Evolutionary conservation across 2,888 invertebrate genomes (phyloP).

Genomic region (Argyresthia albistria): DNA sequence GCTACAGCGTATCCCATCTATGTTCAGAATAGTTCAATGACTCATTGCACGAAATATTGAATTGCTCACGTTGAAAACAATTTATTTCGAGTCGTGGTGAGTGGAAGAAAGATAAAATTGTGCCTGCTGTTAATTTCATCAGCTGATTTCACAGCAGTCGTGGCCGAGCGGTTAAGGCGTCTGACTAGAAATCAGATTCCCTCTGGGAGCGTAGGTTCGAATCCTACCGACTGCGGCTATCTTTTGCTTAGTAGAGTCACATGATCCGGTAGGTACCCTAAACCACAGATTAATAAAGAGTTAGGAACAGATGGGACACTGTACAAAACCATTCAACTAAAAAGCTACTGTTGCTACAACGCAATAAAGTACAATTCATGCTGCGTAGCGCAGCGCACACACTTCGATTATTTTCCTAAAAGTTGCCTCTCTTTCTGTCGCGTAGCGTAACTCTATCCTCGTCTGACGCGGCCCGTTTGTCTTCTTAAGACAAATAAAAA

Average conservation of each 20-base stretch:
- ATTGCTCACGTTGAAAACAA: background rate
- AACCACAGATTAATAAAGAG: no score
- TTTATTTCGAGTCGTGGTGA: background rate
- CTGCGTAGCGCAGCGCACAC: no score
- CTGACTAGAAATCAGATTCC: constrained; percentile 93
- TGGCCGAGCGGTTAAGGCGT: constrained; percentile 92
- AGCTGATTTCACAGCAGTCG: constrained; percentile 70
- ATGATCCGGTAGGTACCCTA: no score
- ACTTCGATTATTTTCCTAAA: no score
- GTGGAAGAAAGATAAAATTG: background rate
- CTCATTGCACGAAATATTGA: background rate
- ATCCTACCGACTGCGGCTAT: constrained; percentile 77
- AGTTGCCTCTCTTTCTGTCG: no score
- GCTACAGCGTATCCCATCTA: background rate
- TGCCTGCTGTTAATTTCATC: background rate
- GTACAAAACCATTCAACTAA: no score
- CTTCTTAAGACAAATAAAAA: no score
- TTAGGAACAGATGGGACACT: no score
- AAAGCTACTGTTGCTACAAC: no score
- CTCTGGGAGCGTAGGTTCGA: constrained; percentile 85
- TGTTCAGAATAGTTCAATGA: background rate
- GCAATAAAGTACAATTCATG: no score
- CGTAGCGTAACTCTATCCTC: no score
- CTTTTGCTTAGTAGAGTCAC: background rate
- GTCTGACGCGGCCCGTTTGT: no score